Percentiles rank a stretch among this genome's conserved stretches.
Evolutionary conservation across 2,113 vertebrate species (phyloP).

Genomic region (Daubentonia madagascariensis): DNA sequence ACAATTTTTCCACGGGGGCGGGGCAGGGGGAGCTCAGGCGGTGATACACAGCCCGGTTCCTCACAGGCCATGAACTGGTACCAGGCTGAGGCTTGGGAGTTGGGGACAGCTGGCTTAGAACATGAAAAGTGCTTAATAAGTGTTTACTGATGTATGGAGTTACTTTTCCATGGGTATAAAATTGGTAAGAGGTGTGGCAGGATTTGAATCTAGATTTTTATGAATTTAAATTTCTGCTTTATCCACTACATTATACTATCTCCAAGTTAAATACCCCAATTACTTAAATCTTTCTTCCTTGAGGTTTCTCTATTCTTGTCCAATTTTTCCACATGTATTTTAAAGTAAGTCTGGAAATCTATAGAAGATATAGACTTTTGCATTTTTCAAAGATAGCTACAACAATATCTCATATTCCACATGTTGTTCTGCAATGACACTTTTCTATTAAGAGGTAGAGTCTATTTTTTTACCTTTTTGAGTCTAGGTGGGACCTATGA

Average conservation of each 20-base stretch:
- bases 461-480: slow-evolving; percentile 11
- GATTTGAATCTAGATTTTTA: background rate
- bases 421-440: background rate
- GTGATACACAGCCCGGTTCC: too few species aligned
- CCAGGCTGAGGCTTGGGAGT: too few species aligned
- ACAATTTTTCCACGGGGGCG: too few species aligned
- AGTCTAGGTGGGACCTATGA: background rate
- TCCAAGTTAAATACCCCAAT: background rate
- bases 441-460: background rate
- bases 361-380: background rate
- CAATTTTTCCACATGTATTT: background rate
- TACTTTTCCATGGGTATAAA: slow-evolving; percentile 15
- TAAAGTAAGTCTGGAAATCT: background rate
- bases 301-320: background rate
- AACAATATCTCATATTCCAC: background rate
- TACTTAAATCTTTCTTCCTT: background rate
- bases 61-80: too few species aligned
- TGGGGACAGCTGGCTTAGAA: background rate
- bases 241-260: background rate
- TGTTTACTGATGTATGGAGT: background rate
- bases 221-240: background rate
- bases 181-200: background rate
- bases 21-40: too few species aligned
- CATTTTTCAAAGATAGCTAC: background rate
- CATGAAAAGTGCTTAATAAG: slow-evolving; percentile 14